Percentiles rank a stretch among this genome's conserved stretches.
Conservation (phyloP, 2,888 invertebrate species). For the Nomada lathburiana region DNA sequence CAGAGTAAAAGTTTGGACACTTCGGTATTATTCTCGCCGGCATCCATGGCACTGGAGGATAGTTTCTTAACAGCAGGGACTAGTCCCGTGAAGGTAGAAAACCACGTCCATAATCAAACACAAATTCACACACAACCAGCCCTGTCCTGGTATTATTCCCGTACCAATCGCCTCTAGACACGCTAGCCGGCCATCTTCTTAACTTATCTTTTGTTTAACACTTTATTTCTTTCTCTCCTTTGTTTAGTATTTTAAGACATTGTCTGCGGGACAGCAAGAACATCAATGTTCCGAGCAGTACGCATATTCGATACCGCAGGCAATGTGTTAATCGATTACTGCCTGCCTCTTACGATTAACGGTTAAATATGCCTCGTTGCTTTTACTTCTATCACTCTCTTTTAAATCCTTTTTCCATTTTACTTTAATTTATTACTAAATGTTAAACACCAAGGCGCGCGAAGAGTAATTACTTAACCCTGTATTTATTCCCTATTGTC, state of each 20-base stretch:
- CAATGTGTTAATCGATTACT: slow-evolving; percentile 12
- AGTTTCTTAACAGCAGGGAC: slow-evolving; percentile 89
- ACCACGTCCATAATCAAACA: slow-evolving; percentile 82
- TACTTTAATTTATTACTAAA: slow-evolving; percentile 51
- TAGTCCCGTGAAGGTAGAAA: slow-evolving; percentile 87
- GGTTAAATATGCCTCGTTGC: slow-evolving; percentile 44
- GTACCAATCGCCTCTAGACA: slow-evolving; percentile 84
- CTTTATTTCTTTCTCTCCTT: slow-evolving; percentile 33
- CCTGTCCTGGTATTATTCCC: slow-evolving; percentile 84
- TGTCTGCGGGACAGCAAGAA: no score
- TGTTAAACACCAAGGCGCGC: slow-evolving; percentile 47
- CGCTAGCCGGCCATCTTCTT: slow-evolving; percentile 83
- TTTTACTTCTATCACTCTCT: slow-evolving; percentile 53
- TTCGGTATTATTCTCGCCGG: slow-evolving; percentile 93
- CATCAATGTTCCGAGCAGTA: no score
- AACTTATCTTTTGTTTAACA: slow-evolving; percentile 65
- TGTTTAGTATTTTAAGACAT: slow-evolving; percentile 9
- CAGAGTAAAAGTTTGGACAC: slow-evolving; percentile 95
- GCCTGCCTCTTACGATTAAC: slow-evolving; percentile 48
- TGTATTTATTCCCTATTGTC: slow-evolving; percentile 25
- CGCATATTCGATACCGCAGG: no score
- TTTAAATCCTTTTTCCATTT: slow-evolving; percentile 9
- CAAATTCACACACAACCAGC: slow-evolving; percentile 80
- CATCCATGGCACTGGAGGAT: slow-evolving; percentile 92
- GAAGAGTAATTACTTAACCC: slow-evolving; percentile 30